Evolutionary conservation across 2,113 vertebrate genomes (phyloP).

Genomic region (Hemicordylus capensis): DNA sequence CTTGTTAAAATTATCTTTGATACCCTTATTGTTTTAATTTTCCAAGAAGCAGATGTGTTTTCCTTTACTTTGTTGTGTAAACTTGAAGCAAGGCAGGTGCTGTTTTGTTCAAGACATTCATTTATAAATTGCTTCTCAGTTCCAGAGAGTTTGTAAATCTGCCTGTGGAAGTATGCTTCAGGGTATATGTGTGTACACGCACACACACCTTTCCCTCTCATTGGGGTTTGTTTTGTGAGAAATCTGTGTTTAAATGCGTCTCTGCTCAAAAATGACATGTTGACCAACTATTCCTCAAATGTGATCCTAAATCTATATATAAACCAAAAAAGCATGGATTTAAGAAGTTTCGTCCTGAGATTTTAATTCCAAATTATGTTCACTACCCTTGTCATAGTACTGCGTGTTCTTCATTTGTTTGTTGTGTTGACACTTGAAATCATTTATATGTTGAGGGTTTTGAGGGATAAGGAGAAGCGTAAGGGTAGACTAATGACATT

Average conservation of each 20-base stretch:
- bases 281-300: not conserved
- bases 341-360: not conserved
- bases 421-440: too few relatives aligned
- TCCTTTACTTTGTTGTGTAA: slow-evolving; percentile 32
- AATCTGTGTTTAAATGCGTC: not conserved
- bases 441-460: too few relatives aligned
- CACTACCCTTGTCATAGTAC: too few relatives aligned
- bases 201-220: not conserved
- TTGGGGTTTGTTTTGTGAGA: not conserved
- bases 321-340: not conserved
- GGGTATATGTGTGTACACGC: not conserved
- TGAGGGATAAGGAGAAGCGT: too few relatives aligned
- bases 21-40: slow-evolving; percentile 13
- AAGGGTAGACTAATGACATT: too few relatives aligned
- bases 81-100: slow-evolving; percentile 5
- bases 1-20: slow-evolving; percentile 37
- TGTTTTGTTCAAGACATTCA: slow-evolving; percentile 30
- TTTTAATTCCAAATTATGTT: too few relatives aligned
- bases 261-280: not conserved
- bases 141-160: slow-evolving; percentile 25
- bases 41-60: slow-evolving; percentile 35
- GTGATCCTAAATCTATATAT: not conserved
- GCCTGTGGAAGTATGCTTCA: not conserved
- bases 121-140: slow-evolving; percentile 46
- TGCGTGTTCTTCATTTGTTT: too few relatives aligned